Conservation (phyloP, 2,797 vertebrate genomes). For the Pempheris klunzingeri region DNA sequence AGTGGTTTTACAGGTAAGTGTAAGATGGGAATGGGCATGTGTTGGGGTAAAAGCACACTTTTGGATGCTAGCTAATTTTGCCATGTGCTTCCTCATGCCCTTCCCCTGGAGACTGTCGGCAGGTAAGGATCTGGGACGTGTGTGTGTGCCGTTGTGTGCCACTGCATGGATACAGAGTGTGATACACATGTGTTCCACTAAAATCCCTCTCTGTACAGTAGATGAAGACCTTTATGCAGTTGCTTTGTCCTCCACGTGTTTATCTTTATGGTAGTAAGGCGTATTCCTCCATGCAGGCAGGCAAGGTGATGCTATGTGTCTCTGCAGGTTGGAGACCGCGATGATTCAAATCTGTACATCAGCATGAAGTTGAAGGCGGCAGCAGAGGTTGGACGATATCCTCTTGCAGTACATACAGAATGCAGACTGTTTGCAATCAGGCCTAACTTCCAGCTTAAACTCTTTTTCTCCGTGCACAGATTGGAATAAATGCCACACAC, state of each 20-base stretch:
- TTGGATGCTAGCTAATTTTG: neutral
- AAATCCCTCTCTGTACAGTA: neutral
- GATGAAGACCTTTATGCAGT: neutral
- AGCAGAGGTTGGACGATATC: constrained; percentile 88
- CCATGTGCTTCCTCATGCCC: constrained; percentile 20
- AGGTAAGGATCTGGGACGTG: constrained; percentile 27
- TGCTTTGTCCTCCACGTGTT: neutral
- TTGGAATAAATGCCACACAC: constrained; percentile 94
- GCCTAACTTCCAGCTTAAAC: neutral
- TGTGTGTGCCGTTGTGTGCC: constrained; percentile 10
- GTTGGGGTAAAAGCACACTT: neutral
- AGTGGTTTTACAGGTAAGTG: constrained; percentile 93
- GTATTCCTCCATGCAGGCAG: neutral
- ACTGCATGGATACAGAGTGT: constrained; percentile 16
- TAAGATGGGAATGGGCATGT: neutral
- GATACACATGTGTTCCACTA: neutral
- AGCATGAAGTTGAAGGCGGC: constrained; percentile 98
- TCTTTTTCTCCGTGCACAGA: constrained; percentile 81
- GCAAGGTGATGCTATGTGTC: constrained; percentile 12
- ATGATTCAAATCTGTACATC: constrained; percentile 98
- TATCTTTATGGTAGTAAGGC: neutral
- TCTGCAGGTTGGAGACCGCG: constrained; percentile 93
- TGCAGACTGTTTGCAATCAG: neutral
- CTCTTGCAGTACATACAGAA: neutral
- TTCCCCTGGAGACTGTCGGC: constrained; percentile 23